Conservation (phyloP, 2,113 vertebrate genomes). For the Dinomys branickii region DNA sequence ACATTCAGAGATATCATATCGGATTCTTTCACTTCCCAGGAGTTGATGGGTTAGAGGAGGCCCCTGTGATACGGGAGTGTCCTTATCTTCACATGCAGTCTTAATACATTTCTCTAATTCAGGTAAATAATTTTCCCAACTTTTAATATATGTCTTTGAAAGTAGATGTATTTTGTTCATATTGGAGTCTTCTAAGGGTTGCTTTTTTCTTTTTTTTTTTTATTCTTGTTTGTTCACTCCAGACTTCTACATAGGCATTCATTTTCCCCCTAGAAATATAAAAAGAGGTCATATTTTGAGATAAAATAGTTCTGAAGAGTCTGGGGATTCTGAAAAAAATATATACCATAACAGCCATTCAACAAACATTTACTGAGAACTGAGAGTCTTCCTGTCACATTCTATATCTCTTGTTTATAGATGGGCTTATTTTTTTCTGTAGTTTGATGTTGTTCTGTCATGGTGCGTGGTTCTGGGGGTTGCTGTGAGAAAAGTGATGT, state of each 20-base stretch:
- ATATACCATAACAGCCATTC: slow-evolving; percentile 20
- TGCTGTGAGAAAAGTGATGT: background rate
- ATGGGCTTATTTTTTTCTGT: slow-evolving; percentile 1
- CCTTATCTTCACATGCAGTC: background rate
- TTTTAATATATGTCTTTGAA: slow-evolving; percentile 24
- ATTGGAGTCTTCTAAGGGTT: background rate
- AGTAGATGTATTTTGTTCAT: slow-evolving; percentile 31
- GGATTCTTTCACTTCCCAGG: background rate
- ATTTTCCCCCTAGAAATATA: slow-evolving; percentile 64
- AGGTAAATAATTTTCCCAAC: slow-evolving; percentile 5
- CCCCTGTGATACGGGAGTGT: background rate
- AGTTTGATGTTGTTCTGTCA: background rate
- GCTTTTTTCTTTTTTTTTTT: slow-evolving; percentile 55
- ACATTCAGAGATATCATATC: background rate
- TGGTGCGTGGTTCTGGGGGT: background rate
- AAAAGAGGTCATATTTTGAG: slow-evolving; percentile 66
- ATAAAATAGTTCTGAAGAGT: slow-evolving; percentile 53
- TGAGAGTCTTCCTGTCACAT: background rate
- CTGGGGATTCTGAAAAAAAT: slow-evolving; percentile 70
- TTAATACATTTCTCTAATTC: background rate
- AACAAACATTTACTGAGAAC: background rate
- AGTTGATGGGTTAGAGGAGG: background rate
- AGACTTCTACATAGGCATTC: slow-evolving; percentile 57
- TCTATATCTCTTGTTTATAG: background rate
- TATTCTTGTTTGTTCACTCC: slow-evolving; percentile 49